A percentile compares a stretch with the other conserved stretches of the same genome.
These are phyloP conservation scores for Gnathonemus echidnorhynchus DNA, from an alignment of 2,113 vertebrate genomes.

Conservation along the genomic window DNA sequence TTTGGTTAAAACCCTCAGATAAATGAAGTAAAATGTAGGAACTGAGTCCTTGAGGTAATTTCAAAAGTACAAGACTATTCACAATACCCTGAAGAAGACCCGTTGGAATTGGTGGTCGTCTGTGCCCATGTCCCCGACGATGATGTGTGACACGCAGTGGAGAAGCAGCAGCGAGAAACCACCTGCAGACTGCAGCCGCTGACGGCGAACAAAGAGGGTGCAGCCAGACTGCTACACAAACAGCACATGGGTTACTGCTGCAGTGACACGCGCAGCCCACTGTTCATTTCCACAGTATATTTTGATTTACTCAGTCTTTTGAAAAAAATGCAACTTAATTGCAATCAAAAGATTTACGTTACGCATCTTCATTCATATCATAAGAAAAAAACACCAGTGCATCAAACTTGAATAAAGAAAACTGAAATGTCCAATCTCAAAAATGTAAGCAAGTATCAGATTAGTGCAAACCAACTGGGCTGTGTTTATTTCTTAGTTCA, in stretches of 20 bases:
- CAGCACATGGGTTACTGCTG: background rate
- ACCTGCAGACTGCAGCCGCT: slow-evolving; percentile 68
- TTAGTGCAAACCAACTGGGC: background rate
- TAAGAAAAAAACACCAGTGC: background rate
- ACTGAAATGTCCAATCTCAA: background rate
- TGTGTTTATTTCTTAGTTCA: background rate
- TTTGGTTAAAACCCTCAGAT: background rate
- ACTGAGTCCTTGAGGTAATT: background rate
- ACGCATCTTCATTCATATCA: background rate
- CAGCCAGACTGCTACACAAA: slow-evolving; percentile 55
- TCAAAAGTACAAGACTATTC: background rate
- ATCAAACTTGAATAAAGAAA: background rate
- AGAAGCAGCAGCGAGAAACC: slow-evolving; percentile 72
- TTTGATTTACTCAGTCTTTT: background rate
- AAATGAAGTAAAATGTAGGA: background rate
- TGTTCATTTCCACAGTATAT: background rate
- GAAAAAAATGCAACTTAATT: background rate
- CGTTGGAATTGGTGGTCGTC: slow-evolving; percentile 65
- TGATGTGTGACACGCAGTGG: slow-evolving; percentile 70
- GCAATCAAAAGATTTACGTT: background rate
- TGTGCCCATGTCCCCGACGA: slow-evolving; percentile 47
- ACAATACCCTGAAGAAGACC: slow-evolving; percentile 72
- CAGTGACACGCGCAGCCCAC: background rate
- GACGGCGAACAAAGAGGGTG: slow-evolving; percentile 63
- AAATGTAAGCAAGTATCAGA: background rate